A percentile compares a stretch with the other conserved stretches of the same genome.
phyloP scores from a whole-genome alignment of 2,797 vertebrate genomes.

The Melanotaenia pygmaea region DNA sequence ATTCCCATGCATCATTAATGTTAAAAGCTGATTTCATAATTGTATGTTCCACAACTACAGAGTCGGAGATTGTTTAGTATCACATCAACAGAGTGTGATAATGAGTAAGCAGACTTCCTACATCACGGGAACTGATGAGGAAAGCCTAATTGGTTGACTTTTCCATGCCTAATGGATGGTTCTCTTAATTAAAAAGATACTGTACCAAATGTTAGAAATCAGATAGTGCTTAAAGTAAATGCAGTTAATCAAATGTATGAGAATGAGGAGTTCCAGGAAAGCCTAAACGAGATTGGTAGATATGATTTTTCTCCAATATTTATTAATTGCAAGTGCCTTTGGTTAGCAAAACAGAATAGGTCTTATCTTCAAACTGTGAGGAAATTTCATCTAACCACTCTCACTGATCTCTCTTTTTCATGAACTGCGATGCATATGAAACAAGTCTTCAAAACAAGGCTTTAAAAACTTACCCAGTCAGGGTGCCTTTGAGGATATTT shows the following conservation, averaged over 20 bases:
- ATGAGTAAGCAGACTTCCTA: conserved; percentile 85
- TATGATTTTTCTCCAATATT: conserved; percentile 88
- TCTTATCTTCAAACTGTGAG: conserved; percentile 92
- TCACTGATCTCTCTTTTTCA: conserved; percentile 91
- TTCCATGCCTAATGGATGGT: conserved; percentile 88
- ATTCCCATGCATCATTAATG: conserved; percentile 85
- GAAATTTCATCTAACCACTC: conserved; percentile 91
- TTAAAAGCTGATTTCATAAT: conserved; percentile 85
- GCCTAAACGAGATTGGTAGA: conserved; percentile 86
- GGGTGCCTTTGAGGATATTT: conserved; percentile 99
- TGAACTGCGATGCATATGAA: conserved; percentile 97
- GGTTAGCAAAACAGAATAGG: conserved; percentile 91
- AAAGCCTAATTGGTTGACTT: conserved; percentile 89
- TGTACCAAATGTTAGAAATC: conserved; percentile 88
- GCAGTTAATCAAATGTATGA: conserved; percentile 92
- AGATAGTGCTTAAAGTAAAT: conserved; percentile 85
- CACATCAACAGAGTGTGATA: conserved; percentile 85
- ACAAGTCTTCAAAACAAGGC: conserved; percentile 99
- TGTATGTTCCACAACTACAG: conserved; percentile 80
- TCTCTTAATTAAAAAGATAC: conserved; percentile 91
- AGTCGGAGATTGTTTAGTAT: conserved; percentile 85
- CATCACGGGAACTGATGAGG: conserved; percentile 84
- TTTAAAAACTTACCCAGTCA: conserved; percentile 99
- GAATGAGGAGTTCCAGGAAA: conserved; percentile 91
- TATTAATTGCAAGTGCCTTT: conserved; percentile 90